These are phyloP conservation scores for Ariolimax columbianus DNA, from an alignment of 2,888 invertebrate genomes.

Conservation along the genomic window DNA sequence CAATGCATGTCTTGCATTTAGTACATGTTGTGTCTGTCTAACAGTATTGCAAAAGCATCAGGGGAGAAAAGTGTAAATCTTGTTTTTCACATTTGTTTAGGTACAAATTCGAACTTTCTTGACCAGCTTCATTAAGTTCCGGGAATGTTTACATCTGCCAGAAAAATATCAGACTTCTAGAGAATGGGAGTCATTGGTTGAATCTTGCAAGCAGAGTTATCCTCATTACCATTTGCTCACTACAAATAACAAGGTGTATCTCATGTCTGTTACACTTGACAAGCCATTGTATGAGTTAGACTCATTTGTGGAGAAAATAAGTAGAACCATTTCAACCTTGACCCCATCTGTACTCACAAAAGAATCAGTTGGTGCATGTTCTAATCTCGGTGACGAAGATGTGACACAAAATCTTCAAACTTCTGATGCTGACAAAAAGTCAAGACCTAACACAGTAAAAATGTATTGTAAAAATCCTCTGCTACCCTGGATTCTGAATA, in stretches of 20 bases:
- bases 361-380: background rate
- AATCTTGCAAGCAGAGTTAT: background rate
- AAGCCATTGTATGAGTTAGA: background rate
- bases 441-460: background rate
- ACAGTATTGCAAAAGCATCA: no score
- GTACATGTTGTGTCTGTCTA: no score
- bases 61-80: background rate
- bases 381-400: background rate
- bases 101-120: background rate
- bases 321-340: background rate
- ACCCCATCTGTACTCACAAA: background rate
- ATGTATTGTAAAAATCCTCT: background rate
- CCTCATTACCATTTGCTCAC: background rate
- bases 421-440: background rate
- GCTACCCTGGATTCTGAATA: constrained; percentile 7
- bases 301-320: background rate
- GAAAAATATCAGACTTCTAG: constrained; percentile 5
- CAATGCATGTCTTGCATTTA: no score
- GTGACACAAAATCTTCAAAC: background rate
- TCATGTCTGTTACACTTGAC: background rate
- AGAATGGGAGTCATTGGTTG: background rate
- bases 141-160: background rate
- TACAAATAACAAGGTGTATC: background rate
- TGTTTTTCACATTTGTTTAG: background rate
- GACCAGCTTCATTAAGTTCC: background rate